These are phyloP conservation scores for Oostethus manadensis DNA, from an alignment of 2,113 vertebrate species.

Conservation along the genomic window DNA sequence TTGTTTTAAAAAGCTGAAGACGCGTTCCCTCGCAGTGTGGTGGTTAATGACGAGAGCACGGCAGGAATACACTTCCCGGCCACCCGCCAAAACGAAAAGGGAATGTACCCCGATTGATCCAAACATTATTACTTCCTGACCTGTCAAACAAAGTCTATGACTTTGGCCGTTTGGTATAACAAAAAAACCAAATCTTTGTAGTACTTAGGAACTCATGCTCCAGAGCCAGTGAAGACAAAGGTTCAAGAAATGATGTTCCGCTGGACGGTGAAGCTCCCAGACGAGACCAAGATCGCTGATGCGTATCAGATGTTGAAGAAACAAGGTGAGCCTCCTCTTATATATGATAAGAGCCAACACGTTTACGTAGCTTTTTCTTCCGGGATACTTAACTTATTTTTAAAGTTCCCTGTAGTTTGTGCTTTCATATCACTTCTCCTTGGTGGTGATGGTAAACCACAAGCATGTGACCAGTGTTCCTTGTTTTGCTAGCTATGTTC, in stretches of 20 bases:
- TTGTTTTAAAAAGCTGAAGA: too few species aligned
- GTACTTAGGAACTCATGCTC: conserved; percentile 89
- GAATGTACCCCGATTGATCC: not conserved
- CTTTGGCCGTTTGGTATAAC: too few species aligned
- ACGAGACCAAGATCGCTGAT: conserved; percentile 89
- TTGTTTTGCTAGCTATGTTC: conserved; percentile 11
- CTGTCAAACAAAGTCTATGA: not conserved
- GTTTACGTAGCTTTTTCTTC: not conserved
- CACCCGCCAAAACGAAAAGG: too few species aligned
- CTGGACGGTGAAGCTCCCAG: conserved; percentile 85
- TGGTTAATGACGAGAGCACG: too few species aligned
- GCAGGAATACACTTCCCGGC: too few species aligned
- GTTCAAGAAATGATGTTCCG: conserved; percentile 90
- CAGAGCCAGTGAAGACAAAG: conserved; percentile 90
- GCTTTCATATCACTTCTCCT: conserved; percentile 26
- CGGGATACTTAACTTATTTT: not conserved
- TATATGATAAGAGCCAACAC: not conserved
- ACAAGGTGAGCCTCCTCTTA: conserved; percentile 77
- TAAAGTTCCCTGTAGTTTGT: not conserved
- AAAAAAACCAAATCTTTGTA: conserved; percentile 43
- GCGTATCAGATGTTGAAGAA: conserved; percentile 98
- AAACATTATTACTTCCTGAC: not conserved
- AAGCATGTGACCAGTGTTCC: conserved; percentile 5
- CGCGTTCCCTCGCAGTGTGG: too few species aligned
- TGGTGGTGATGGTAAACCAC: conserved; percentile 22